Percentiles rank a stretch among this genome's conserved stretches.
Evolutionary conservation across 2,113 vertebrate genomes (phyloP).

Genomic region (Pao palembangensis): DNA sequence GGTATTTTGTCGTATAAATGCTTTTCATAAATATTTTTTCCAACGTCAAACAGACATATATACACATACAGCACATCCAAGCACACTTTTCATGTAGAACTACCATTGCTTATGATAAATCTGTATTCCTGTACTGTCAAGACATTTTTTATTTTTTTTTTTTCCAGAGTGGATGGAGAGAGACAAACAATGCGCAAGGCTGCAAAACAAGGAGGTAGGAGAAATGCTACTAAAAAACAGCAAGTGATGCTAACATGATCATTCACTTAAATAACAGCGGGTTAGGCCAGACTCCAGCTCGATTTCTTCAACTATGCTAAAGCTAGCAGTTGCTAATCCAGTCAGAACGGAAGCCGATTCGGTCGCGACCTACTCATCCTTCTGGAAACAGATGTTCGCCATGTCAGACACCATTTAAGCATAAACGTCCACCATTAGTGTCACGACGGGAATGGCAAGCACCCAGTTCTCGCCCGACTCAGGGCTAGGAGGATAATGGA

Average conservation of each 20-base stretch:
- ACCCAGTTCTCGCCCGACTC: too few relatives aligned
- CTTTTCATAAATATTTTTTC: conserved; percentile 73
- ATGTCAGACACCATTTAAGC: too few relatives aligned
- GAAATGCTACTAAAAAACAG: conserved; percentile 77
- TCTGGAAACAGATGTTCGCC: too few relatives aligned
- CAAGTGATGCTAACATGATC: conserved; percentile 57
- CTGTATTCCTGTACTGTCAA: conserved; percentile 64
- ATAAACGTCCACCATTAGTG: too few relatives aligned
- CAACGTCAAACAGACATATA: conserved; percentile 70
- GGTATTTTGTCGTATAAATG: conserved; percentile 77
- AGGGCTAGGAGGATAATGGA: too few relatives aligned
- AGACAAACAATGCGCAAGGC: conserved; percentile 68
- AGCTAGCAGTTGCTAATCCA: conserved; percentile 46
- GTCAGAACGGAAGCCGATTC: background rate
- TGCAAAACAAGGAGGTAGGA: conserved; percentile 79
- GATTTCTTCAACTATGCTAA: conserved; percentile 34
- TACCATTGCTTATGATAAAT: conserved; percentile 75
- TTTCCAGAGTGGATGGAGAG: conserved; percentile 57
- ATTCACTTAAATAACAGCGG: conserved; percentile 39
- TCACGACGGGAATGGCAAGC: too few relatives aligned
- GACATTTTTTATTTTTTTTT: conserved; percentile 32
- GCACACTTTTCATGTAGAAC: conserved; percentile 62
- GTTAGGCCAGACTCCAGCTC: conserved; percentile 42
- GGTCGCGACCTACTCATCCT: too few relatives aligned
- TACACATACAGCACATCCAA: conserved; percentile 74